These are phyloP conservation scores for Himalopsyche kuldschensis DNA, from an alignment of 2,888 invertebrate species.

Conservation along the genomic window DNA sequence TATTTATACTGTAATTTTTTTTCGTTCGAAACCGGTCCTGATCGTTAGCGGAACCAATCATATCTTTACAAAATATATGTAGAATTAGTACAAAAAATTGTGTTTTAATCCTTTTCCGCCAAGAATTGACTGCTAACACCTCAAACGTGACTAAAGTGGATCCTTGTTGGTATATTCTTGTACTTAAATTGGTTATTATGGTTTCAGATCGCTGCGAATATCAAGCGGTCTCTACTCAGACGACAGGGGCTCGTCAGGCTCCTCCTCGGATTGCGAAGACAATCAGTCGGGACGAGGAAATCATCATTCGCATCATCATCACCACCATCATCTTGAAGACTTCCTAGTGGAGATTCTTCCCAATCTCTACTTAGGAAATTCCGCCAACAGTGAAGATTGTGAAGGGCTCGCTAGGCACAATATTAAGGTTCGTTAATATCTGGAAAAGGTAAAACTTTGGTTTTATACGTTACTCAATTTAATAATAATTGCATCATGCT, in stretches of 20 bases:
- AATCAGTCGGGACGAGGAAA: constrained; percentile 46
- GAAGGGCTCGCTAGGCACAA: constrained; percentile 86
- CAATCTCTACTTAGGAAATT: constrained; percentile 92
- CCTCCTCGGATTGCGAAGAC: constrained; percentile 74
- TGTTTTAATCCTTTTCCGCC: no score
- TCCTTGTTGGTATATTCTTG: no score
- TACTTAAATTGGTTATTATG: background rate
- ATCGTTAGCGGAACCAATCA: no score
- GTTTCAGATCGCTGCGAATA: constrained; percentile 72
- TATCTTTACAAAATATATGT: no score
- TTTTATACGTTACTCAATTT: no score
- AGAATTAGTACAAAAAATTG: no score
- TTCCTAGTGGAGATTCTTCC: constrained; percentile 95
- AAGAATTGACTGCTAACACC: no score
- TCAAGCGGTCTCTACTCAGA: constrained; percentile 69
- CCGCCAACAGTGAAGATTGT: constrained; percentile 89
- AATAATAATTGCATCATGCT: no score
- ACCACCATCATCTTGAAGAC: constrained; percentile 64
- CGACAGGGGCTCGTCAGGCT: constrained; percentile 66
- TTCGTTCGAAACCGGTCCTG: no score
- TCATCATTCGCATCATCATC: constrained; percentile 53
- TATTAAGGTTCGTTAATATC: constrained; percentile 67
- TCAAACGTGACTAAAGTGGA: no score
- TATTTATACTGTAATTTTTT: no score
- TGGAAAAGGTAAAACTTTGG: background rate